Evolutionary conservation across 2,797 vertebrate species (phyloP), one percentile per base, ranked within the genome.

Genomic region (Merluccius polli): DNA sequence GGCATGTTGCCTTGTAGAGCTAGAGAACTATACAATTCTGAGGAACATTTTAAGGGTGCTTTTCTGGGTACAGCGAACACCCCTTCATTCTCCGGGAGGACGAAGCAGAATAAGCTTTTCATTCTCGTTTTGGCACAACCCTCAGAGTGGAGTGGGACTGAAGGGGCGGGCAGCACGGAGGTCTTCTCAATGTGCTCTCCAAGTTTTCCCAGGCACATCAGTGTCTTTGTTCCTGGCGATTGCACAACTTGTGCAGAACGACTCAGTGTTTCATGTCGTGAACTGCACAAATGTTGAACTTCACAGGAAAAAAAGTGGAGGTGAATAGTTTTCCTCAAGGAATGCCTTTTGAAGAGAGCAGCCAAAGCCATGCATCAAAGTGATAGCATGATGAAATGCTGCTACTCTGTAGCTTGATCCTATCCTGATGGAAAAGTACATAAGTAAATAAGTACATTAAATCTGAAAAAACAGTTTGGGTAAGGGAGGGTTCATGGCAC

Each of bases 91-190:
- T 75, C 70, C 82, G 79, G 81, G 87, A 84, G 81, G 78, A 85
- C 87, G 87, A 87, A 78, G 84, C 79, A 90, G 90, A 93, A 92
- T 81, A 80, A 93, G 90, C 88, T 91, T 93, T 93, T 93, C 85
- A 89, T 91, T 90, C 75, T 77, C 77, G 77, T 88, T 83, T 89
- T 94, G 92, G 92, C 90, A 92, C 79, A 74, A 73, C 78, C 77
- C 88, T 76, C 79, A 81, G 88, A 82, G 88, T 80, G 78, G 81
- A 77, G 81, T 79, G 82, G 82, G 80, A 80, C 82, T 90, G 82
- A 87, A 89, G 88, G 84, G 85, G 86, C 36, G 87, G 81, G n/a
- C 81, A 77, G 85, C 72, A 75, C 85, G 78, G 83, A 89, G 79
- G 79, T 77, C 86, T 88, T 79, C 87, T 92, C 87, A 84, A 87